These are phyloP conservation scores for Siniperca scherzeri DNA, from an alignment of 2,797 vertebrate genomes.

Conservation along the genomic window DNA sequence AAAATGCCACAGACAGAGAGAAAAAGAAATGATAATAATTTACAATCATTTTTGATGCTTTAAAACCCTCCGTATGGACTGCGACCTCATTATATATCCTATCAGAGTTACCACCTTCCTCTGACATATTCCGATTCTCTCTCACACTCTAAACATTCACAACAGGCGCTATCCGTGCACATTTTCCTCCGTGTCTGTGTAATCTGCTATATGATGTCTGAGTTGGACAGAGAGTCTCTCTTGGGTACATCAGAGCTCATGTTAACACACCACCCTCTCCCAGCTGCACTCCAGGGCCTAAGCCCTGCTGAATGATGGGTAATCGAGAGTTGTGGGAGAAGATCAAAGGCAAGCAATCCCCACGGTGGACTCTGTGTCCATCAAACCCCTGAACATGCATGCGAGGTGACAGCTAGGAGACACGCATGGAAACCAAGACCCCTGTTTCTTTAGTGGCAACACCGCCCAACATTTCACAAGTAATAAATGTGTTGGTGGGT, in stretches of 20 bases:
- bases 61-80: slow-evolving; percentile 25
- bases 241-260: slow-evolving; percentile 70
- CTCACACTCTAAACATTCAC: slow-evolving; percentile 40
- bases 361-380: slow-evolving; percentile 74
- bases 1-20: slow-evolving; percentile 32
- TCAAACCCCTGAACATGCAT: slow-evolving; percentile 74
- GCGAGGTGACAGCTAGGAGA: slow-evolving; percentile 75
- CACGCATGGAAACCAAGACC: slow-evolving; percentile 52
- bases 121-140: slow-evolving; percentile 40
- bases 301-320: slow-evolving; percentile 78
- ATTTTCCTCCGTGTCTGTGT: slow-evolving; percentile 57
- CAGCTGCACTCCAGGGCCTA: slow-evolving; percentile 66
- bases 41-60: slow-evolving; percentile 40
- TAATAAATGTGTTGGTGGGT: slow-evolving; percentile 61
- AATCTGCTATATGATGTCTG: slow-evolving; percentile 66
- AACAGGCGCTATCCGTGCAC: slow-evolving; percentile 29
- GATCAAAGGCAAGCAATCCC: slow-evolving; percentile 79
- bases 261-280: slow-evolving; percentile 74
- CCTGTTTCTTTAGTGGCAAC: slow-evolving; percentile 47
- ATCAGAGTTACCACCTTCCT: slow-evolving; percentile 36
- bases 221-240: slow-evolving; percentile 67
- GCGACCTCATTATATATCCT: slow-evolving; percentile 25
- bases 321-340: slow-evolving; percentile 79
- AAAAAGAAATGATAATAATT: slow-evolving; percentile 46
- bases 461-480: slow-evolving; percentile 63